phyloP scores from a whole-genome alignment of 35 echinoderm and acorn worm genomes.

The Eucidaris tribuloides region DNA sequence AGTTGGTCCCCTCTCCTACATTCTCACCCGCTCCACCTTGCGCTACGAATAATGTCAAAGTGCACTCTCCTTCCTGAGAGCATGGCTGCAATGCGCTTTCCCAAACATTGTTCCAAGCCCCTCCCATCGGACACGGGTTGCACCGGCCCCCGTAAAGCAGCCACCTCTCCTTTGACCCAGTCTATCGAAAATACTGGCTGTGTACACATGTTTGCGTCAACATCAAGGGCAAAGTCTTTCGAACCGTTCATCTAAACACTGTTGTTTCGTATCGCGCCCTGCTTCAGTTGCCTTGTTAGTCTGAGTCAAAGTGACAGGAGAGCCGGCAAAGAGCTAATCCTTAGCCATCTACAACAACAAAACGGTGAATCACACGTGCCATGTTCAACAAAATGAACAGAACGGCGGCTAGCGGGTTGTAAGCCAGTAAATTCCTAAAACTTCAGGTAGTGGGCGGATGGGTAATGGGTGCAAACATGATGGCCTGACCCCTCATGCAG shows the following conservation, averaged over 20 bases:
- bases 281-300: too few species aligned
- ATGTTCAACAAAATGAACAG: too few species aligned
- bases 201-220: too few species aligned
- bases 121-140: background rate
- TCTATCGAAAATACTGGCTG: too few species aligned
- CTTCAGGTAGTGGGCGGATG: background rate
- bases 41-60: too few species aligned
- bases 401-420: too few species aligned
- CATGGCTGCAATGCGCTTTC: too few species aligned
- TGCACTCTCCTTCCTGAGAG: background rate
- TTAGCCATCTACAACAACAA: background rate
- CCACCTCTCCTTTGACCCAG: constrained; percentile 5
- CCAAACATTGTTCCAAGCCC: too few species aligned
- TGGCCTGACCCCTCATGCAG: constrained; percentile 10
- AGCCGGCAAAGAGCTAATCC: constrained; percentile 3
- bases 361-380: background rate
- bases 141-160: constrained; percentile 1
- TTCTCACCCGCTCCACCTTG: background rate
- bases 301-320: background rate
- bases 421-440: background rate
- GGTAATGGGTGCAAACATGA: background rate
- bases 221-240: too few species aligned
- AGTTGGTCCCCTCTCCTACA: constrained; percentile 13
- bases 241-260: too few species aligned
- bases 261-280: too few species aligned